Evolutionary conservation across 2,113 vertebrate genomes (phyloP).

Genomic region (Gnathonemus echidnorhynchus): DNA sequence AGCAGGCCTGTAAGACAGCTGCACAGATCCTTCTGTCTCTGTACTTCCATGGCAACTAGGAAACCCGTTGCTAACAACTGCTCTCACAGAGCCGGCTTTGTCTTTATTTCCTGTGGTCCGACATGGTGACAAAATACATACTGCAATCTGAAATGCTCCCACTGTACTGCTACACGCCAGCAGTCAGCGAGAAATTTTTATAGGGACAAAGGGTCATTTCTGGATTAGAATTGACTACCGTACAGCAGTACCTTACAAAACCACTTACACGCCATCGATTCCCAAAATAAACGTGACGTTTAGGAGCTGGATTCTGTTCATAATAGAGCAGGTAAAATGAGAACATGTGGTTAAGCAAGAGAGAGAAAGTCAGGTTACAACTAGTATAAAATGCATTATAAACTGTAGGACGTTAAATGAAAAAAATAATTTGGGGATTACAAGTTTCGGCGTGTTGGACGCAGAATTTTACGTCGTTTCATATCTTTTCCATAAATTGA

Average conservation of each 20-base stretch:
- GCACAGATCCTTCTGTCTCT: background rate
- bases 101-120: constrained; percentile 17
- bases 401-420: background rate
- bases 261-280: background rate
- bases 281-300: background rate
- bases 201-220: background rate
- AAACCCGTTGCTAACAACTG: constrained; percentile 34
- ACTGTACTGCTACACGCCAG: background rate
- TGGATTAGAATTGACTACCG: background rate
- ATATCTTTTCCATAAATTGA: background rate
- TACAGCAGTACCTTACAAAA: background rate
- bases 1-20: background rate
- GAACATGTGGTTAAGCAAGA: background rate
- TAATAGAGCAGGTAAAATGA: background rate
- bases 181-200: background rate
- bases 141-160: constrained; percentile 1
- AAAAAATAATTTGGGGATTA: background rate
- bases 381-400: background rate
- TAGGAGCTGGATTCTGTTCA: background rate
- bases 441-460: background rate
- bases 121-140: constrained; percentile 21
- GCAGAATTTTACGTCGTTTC: background rate
- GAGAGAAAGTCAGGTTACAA: background rate
- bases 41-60: constrained; percentile 30
- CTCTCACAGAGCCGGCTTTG: constrained; percentile 13